Conservation (phyloP, 2,888 invertebrate genomes). For the Ypsolopha scabrella region DNA sequence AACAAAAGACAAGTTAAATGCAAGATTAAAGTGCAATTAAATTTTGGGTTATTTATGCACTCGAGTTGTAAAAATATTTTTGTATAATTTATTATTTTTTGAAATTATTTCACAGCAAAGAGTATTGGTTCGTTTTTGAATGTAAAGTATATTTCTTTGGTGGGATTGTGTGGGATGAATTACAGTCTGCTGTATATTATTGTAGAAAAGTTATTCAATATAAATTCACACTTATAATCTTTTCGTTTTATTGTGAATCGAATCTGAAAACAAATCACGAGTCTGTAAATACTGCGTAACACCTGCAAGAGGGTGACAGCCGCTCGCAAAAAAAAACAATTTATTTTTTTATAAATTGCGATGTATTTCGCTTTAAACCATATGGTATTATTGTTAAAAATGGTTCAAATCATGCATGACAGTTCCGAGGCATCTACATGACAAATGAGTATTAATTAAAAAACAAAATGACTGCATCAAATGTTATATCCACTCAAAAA, state of each 20-base stretch:
- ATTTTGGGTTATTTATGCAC: constrained; percentile 17
- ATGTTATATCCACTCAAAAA: no score
- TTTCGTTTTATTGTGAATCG: constrained; percentile 23
- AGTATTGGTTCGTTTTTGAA: constrained; percentile 4
- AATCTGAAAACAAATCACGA: background rate
- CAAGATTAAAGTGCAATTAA: constrained; percentile 37
- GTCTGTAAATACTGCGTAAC: no score
- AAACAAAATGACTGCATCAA: no score
- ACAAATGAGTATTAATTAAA: no score
- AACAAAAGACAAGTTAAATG: background rate
- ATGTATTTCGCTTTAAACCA: no score
- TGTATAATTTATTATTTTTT: constrained; percentile 9
- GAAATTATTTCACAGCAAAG: background rate
- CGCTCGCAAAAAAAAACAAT: no score
- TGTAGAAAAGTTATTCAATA: constrained; percentile 66
- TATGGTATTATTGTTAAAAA: no score
- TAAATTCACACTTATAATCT: constrained; percentile 50
- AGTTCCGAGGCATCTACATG: no score
- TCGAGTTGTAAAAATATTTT: constrained; percentile 29
- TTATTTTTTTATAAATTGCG: no score
- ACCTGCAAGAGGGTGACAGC: no score
- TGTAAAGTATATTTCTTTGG: constrained; percentile 2
- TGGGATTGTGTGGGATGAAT: constrained; percentile 21
- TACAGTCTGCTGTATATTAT: constrained; percentile 59
- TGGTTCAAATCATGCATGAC: no score